A percentile compares a stretch with the other conserved stretches of the same genome.
Conservation (phyloP, 2,797 vertebrate species). For the Rhinatrema bivittatum region DNA sequence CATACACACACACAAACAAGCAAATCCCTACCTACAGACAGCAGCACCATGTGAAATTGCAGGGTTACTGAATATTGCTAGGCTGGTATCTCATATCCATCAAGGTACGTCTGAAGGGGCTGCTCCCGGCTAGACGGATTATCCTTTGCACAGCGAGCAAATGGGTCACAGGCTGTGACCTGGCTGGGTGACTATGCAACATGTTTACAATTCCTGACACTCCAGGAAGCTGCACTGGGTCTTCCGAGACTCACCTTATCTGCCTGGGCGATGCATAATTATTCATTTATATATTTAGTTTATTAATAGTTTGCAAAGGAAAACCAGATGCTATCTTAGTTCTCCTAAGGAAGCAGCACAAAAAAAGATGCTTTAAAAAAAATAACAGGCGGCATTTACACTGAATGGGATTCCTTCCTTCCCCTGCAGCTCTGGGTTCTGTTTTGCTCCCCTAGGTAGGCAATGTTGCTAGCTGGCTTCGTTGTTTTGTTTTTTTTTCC, state of each 20-base stretch:
- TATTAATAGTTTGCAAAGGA: too few relatives aligned
- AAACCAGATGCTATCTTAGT: too few relatives aligned
- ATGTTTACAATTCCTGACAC: constrained; percentile 29
- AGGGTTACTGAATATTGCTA: constrained; percentile 22
- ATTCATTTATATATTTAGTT: too few relatives aligned
- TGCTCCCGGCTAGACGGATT: constrained; percentile 28
- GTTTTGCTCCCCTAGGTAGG: too few relatives aligned
- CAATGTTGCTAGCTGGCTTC: too few relatives aligned
- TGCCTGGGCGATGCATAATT: too few relatives aligned
- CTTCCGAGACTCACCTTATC: constrained; percentile 19
- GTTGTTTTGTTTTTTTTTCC: too few relatives aligned
- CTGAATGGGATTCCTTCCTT: too few relatives aligned
- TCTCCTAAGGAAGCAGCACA: background rate
- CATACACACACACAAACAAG: constrained; percentile 12
- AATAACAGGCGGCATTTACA: too few relatives aligned
- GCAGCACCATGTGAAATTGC: constrained; percentile 11
- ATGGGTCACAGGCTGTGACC: constrained; percentile 35
- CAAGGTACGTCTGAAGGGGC: constrained; percentile 16
- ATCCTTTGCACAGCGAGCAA: constrained; percentile 29
- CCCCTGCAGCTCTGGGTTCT: too few relatives aligned
- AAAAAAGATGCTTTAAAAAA: too few relatives aligned
- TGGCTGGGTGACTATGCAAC: constrained; percentile 29
- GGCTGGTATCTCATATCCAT: too few relatives aligned
- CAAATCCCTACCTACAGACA: constrained; percentile 20
- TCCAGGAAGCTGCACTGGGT: constrained; percentile 23